These are phyloP conservation scores for Mormyrus iriodes DNA, from an alignment of 2,113 vertebrate species.

Conservation along the genomic window DNA sequence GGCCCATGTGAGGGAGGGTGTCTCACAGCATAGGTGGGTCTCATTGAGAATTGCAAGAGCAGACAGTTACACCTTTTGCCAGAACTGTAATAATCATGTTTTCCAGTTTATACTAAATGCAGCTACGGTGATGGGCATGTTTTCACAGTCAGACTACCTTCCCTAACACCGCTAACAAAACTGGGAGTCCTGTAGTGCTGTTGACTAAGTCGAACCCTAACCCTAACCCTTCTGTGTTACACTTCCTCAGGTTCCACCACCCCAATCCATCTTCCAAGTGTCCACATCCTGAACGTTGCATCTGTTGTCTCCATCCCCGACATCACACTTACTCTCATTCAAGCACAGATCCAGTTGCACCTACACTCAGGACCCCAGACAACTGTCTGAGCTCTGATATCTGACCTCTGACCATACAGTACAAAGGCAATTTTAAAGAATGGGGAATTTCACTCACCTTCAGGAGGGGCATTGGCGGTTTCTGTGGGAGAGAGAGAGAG, in stretches of 20 bases:
- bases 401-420: constrained; percentile 16
- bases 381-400: not conserved
- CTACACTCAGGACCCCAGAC: not conserved
- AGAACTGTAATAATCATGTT: constrained; percentile 33
- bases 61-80: constrained; percentile 23
- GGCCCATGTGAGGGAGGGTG: not conserved
- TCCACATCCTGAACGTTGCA: not conserved
- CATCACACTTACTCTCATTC: not conserved
- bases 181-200: not conserved
- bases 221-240: not conserved
- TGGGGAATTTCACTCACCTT: constrained; percentile 53
- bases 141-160: constrained; percentile 37
- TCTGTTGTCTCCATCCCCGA: not conserved
- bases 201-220: not conserved
- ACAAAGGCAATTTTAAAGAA: constrained; percentile 2
- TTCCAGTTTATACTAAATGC: constrained; percentile 41
- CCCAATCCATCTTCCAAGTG: not conserved
- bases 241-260: too few species aligned
- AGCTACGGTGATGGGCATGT: constrained; percentile 25
- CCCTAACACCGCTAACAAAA: not conserved
- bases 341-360: not conserved
- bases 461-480: constrained; percentile 50
- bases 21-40: not conserved
- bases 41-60: not conserved
- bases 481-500: constrained; percentile 43